Percentiles rank a stretch among this genome's conserved stretches.
phyloP scores from a whole-genome alignment of 2,797 vertebrate species.

The Chanos chanos region DNA sequence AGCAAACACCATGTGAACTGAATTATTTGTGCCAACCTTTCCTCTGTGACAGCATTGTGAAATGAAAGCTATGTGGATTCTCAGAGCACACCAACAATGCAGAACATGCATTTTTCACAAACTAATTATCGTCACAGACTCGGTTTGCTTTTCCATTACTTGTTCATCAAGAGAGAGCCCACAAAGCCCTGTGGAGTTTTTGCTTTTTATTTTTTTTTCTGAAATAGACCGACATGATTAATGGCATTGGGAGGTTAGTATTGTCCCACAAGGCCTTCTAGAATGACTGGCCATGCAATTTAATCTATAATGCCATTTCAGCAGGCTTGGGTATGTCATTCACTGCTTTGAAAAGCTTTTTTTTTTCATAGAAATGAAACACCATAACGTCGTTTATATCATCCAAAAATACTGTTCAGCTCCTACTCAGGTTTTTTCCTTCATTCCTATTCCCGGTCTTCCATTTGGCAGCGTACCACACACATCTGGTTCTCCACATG shows the following conservation, averaged over 20 bases:
- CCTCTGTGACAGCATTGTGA: background rate
- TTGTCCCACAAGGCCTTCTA: constrained; percentile 2
- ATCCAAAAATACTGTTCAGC: background rate
- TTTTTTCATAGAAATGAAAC: background rate
- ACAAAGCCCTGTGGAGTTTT: background rate
- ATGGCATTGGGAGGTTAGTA: background rate
- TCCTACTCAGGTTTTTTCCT: background rate
- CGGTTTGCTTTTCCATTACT: constrained; percentile 11
- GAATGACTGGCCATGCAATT: background rate
- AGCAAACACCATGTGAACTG: constrained; percentile 32
- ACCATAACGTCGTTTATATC: background rate
- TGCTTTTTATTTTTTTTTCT: background rate
- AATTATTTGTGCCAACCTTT: constrained; percentile 11
- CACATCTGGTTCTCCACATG: background rate
- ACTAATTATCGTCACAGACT: constrained; percentile 1
- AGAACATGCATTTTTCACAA: background rate
- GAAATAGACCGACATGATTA: constrained; percentile 11
- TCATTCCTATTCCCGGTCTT: background rate
- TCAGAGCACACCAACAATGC: constrained; percentile 9
- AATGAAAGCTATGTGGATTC: constrained; percentile 26
- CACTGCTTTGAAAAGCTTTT: background rate
- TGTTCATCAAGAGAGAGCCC: constrained; percentile 1
- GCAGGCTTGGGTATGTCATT: background rate
- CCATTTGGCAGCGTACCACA: background rate
- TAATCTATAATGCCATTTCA: background rate